These are phyloP conservation scores for Cephus pygmeus DNA, from an alignment of 2,888 invertebrate species.

Conservation along the genomic window DNA sequence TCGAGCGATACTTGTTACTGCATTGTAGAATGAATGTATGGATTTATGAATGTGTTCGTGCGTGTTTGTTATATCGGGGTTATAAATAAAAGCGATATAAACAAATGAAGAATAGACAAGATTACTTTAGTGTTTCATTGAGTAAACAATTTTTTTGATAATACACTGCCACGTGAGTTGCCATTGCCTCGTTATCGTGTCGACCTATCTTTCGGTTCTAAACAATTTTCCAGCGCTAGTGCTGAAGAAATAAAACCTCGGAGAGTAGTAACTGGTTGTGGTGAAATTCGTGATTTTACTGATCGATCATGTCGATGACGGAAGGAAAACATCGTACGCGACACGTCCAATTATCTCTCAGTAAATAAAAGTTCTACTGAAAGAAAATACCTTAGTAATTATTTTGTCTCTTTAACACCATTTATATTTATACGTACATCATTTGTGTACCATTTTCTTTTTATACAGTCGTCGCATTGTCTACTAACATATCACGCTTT, in stretches of 20 bases:
- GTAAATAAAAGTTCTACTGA: conserved; percentile 57
- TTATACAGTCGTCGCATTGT: conserved; percentile 20
- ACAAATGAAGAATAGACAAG: not conserved
- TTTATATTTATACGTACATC: conserved; percentile 30
- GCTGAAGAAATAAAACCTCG: not conserved
- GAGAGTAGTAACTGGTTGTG: not conserved
- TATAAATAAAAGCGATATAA: not conserved
- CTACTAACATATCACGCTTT: not conserved
- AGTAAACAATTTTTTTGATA: too few species aligned
- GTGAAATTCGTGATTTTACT: not conserved
- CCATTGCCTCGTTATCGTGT: not conserved
- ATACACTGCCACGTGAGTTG: not conserved
- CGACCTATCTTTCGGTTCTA: not conserved
- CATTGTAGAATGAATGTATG: not conserved
- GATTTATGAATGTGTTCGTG: not conserved
- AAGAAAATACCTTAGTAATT: conserved; percentile 60
- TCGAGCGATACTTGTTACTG: not conserved
- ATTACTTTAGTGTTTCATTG: not conserved
- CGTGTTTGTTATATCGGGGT: not conserved
- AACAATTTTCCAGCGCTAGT: not conserved
- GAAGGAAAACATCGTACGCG: conserved; percentile 31
- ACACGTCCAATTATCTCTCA: conserved; percentile 15
- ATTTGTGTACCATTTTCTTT: conserved; percentile 32
- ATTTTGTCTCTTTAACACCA: conserved; percentile 58
- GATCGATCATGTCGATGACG: not conserved